Evolutionary conservation across 1,140 invertebrate genomes (phyloP), one percentile per base, ranked within the genome.

Genomic region (Ostrea denselamellosa): DNA sequence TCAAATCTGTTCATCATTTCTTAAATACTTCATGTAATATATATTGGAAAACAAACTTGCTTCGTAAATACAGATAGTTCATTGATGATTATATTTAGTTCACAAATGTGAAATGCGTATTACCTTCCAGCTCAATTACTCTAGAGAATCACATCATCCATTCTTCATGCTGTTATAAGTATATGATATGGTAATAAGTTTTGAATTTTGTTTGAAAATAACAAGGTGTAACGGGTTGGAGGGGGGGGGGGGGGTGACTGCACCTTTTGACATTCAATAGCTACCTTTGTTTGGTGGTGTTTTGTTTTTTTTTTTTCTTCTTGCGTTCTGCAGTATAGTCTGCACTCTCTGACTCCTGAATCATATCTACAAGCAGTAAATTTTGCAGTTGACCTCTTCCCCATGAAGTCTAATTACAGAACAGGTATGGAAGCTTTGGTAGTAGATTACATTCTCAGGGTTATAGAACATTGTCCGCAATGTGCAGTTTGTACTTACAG

Each of bases 261-360:
- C 68, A 77, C 68, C 68, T 25, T 77, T 77, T 77, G 68, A 77
- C 68, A 77, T 77, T 25, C 28, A 9, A 77, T 77, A 34, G 12
- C 68, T 25, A 25, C 14, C 68, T 25, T 77, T 77, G 22, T 25
- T 77, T 77, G 22, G 9, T 68, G 19, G 14, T 34, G 9, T 34
- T 71, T 71, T 71, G 28, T 28, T 62, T 62, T 62, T n/a, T 62
- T 62, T 62, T 17, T 19, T n/a, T 14, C 12, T 5, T 22, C 12
- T 34, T 17, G 8, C 28, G 17, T 62, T 62, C 56, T 62, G 56
- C 56, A 62, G n/a, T 62, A 9, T 77, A 25, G 25, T 28, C 68
- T 77, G 68, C 68, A 77, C 68, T 77, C 68, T 25, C 28, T 77
- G 68, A 77, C 68, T 34, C 28, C 68, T 77, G 68, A 77, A 77